Conservation (phyloP, 2,113 vertebrate genomes). For the Psilopogon haemacephalus region DNA sequence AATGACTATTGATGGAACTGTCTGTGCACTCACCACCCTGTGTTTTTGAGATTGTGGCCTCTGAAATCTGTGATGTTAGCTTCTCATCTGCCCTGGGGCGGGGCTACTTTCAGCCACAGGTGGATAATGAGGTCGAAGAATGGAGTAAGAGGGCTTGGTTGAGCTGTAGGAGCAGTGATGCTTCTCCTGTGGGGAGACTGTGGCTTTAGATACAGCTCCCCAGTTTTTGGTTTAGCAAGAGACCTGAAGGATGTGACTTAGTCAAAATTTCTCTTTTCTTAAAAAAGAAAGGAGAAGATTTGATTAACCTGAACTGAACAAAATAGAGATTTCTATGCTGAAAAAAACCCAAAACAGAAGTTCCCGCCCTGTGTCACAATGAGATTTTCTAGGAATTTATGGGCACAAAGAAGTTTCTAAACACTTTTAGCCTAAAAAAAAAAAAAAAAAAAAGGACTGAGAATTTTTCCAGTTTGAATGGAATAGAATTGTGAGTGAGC, state of each 20-base stretch:
- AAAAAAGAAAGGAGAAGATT: background rate
- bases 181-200: background rate
- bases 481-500: rapidly evolving
- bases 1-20: conserved; percentile 30
- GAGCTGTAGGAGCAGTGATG: background rate
- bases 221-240: background rate
- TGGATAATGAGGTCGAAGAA: background rate
- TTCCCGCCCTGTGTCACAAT: background rate
- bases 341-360: background rate
- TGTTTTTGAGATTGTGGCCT: conserved; percentile 5
- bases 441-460: background rate
- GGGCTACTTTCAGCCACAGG: background rate
- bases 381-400: background rate
- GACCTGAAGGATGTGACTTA: background rate
- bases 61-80: background rate
- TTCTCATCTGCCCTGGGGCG: background rate
- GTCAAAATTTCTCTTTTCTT: background rate
- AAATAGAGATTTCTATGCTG: background rate
- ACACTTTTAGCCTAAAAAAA: background rate
- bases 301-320: background rate
- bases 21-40: background rate
- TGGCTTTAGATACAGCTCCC: background rate
- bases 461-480: background rate
- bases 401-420: background rate
- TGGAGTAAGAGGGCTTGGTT: background rate